These are phyloP conservation scores for Gasterosteus nipponicus DNA, from an alignment of 2,113 vertebrate species.

Conservation along the genomic window DNA sequence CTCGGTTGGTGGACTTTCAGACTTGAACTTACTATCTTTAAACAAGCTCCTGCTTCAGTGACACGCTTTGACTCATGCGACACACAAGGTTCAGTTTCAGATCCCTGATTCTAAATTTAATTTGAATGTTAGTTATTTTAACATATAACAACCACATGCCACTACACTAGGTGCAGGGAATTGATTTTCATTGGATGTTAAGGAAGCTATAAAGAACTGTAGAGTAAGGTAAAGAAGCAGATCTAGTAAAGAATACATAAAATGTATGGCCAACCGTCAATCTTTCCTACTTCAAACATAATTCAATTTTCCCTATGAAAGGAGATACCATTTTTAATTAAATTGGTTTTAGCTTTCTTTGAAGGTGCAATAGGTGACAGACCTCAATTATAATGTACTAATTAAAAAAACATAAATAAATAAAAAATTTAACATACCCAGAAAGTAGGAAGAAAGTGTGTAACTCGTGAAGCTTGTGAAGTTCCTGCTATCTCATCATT, in stretches of 20 bases:
- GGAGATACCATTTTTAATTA: conserved; percentile 83
- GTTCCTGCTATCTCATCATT: conserved; percentile 76
- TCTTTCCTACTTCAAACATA: conserved; percentile 81
- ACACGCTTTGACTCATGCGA: conserved; percentile 24
- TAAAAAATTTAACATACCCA: conserved; percentile 71
- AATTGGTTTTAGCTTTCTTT: conserved; percentile 81
- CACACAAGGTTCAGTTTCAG: conserved; percentile 18
- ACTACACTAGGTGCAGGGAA: conserved; percentile 28
- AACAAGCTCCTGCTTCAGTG: conserved; percentile 26
- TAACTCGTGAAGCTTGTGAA: conserved; percentile 71
- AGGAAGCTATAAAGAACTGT: conserved; percentile 49
- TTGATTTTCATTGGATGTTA: conserved; percentile 57
- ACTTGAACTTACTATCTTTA: conserved; percentile 33
- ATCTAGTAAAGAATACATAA: conserved; percentile 77
- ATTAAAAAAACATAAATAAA: conserved; percentile 78
- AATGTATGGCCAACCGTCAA: conserved; percentile 78
- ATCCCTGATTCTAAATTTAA: conserved; percentile 31
- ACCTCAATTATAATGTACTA: conserved; percentile 84
- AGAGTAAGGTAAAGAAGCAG: conserved; percentile 58
- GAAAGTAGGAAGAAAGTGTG: conserved; percentile 44
- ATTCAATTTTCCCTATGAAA: conserved; percentile 80
- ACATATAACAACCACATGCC: conserved; percentile 52
- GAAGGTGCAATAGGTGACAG: conserved; percentile 81
- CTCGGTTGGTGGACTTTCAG: conserved; percentile 48
- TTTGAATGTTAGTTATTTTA: conserved; percentile 48